Conservation (phyloP, 1,140 invertebrate genomes). For the Zaprionus inermis region DNA sequence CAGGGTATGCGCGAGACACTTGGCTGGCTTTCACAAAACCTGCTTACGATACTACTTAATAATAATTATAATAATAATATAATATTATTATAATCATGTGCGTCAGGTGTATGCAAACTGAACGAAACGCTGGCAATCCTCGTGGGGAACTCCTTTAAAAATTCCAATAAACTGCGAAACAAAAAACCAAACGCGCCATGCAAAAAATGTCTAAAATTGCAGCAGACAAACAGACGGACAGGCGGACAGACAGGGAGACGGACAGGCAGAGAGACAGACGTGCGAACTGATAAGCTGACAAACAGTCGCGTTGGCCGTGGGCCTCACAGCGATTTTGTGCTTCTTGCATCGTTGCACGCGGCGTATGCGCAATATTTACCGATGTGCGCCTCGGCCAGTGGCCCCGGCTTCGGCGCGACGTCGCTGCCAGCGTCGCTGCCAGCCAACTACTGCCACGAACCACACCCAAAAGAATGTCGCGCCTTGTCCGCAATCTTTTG, state of each 20-base stretch:
- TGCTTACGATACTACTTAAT: neutral
- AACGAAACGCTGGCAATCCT: neutral
- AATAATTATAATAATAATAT: neutral
- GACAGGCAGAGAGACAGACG: neutral
- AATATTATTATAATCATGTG: neutral
- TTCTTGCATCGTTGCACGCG: constrained; percentile 36
- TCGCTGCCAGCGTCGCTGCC: neutral
- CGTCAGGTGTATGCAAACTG: neutral
- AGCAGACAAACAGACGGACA: neutral
- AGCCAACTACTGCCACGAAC: constrained; percentile 13
- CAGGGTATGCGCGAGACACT: neutral
- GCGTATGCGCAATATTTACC: constrained; percentile 50
- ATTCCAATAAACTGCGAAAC: neutral
- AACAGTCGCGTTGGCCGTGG: constrained; percentile 1
- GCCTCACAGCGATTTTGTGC: constrained; percentile 1
- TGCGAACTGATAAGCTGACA: constrained; percentile 1
- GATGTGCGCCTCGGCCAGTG: constrained; percentile 15
- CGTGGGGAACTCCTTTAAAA: constrained; percentile 2
- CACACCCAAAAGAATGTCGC: constrained; percentile 51
- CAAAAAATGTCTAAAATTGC: constrained; percentile 4
- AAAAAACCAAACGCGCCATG: neutral
- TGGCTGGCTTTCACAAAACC: neutral
- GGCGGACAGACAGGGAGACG: neutral
- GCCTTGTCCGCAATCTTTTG: constrained; percentile 43
- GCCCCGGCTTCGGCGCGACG: neutral